These are phyloP conservation scores for Pollenia amentaria DNA, from an alignment of 2,888 invertebrate genomes.

Conservation along the genomic window DNA sequence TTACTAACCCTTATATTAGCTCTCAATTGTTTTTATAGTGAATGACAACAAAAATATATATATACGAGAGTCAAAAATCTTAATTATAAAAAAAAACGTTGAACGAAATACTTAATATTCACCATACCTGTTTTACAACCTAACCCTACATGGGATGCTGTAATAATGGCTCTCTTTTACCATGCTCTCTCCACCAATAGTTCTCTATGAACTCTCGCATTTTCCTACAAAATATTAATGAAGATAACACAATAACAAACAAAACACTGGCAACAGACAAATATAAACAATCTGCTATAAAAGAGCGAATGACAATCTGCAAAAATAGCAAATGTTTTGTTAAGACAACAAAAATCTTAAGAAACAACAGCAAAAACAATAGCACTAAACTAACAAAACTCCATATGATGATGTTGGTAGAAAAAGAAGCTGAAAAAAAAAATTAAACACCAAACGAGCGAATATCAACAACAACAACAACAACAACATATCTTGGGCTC, in stretches of 20 bases:
- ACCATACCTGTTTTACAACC: constrained; percentile 73
- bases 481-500: constrained; percentile 38
- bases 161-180: not conserved
- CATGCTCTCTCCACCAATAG: constrained; percentile 5
- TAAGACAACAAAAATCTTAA: constrained; percentile 53
- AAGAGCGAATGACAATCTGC: constrained; percentile 72
- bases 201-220: constrained; percentile 42
- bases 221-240: constrained; percentile 60
- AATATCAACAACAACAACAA: constrained; percentile 48
- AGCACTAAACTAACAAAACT: constrained; percentile 54
- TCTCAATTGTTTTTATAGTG: constrained; percentile 62
- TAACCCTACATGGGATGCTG: constrained; percentile 70
- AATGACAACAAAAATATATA: constrained; percentile 36
- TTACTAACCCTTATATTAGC: constrained; percentile 63
- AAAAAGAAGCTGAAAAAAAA: constrained; percentile 28
- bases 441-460: constrained; percentile 60
- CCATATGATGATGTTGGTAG: constrained; percentile 50
- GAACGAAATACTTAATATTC: constrained; percentile 48
- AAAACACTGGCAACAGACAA: constrained; percentile 57
- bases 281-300: constrained; percentile 68
- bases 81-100: constrained; percentile 58
- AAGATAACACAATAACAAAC: constrained; percentile 67
- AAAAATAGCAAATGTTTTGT: constrained; percentile 64
- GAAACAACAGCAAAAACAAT: constrained; percentile 12
- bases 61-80: constrained; percentile 62